Percentiles rank a stretch among this genome's conserved stretches.
phyloP scores from a whole-genome alignment of 2,888 invertebrate species.

The Drosophila quinaria region DNA sequence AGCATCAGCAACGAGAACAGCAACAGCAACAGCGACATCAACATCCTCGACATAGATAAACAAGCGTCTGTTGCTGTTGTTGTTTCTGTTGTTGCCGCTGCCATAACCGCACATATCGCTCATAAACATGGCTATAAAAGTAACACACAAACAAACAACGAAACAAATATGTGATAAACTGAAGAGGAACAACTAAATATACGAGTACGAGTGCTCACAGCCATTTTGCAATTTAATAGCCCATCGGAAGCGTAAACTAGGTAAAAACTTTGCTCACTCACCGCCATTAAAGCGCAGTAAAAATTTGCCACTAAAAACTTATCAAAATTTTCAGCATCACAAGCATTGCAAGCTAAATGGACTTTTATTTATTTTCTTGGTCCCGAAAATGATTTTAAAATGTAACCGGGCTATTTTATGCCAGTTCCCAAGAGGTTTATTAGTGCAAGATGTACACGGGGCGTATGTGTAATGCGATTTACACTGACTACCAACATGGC shows the following conservation, averaged over 20 bases:
- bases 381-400: slow-evolving; percentile 25
- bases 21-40: slow-evolving; percentile 9
- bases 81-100: slow-evolving; percentile 39
- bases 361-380: slow-evolving; percentile 42
- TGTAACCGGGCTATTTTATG: background rate
- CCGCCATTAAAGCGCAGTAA: slow-evolving; percentile 38
- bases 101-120: slow-evolving; percentile 72
- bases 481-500: slow-evolving; percentile 1
- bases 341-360: slow-evolving; percentile 30
- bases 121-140: slow-evolving; percentile 75
- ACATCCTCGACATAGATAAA: slow-evolving; percentile 63
- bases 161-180: slow-evolving; percentile 73
- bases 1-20: slow-evolving; percentile 34
- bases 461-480: slow-evolving; percentile 42
- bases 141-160: slow-evolving; percentile 59
- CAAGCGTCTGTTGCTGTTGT: slow-evolving; percentile 49
- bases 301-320: slow-evolving; percentile 41
- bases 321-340: slow-evolving; percentile 43
- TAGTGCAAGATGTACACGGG: slow-evolving; percentile 2
- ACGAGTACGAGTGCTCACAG: slow-evolving; percentile 7
- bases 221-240: slow-evolving; percentile 55
- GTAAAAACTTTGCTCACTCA: slow-evolving; percentile 60
- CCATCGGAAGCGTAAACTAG: slow-evolving; percentile 34
- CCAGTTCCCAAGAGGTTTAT: slow-evolving; percentile 5
- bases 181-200: slow-evolving; percentile 40